These are phyloP conservation scores for Erythrocebus patas DNA, from an alignment of 2,113 vertebrate species.

Conservation along the genomic window DNA sequence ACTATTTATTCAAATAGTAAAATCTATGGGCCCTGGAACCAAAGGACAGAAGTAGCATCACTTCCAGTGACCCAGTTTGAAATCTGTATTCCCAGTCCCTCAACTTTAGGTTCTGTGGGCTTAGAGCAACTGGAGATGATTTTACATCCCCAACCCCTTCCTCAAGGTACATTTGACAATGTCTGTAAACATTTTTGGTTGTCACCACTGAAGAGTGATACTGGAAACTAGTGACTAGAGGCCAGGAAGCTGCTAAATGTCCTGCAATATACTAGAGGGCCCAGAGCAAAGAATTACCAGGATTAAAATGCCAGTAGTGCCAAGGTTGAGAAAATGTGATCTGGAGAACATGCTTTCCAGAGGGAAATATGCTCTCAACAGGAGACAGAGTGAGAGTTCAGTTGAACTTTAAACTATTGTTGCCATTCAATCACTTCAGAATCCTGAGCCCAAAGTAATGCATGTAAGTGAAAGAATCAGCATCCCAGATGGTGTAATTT, in stretches of 20 bases:
- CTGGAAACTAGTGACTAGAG: background rate
- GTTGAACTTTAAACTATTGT: background rate
- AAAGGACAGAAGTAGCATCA: background rate
- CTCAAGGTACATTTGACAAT: background rate
- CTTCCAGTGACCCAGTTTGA: background rate
- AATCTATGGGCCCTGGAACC: background rate
- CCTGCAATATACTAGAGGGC: background rate
- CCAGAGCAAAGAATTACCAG: background rate
- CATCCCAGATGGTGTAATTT: rapidly evolving
- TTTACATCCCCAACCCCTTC: background rate
- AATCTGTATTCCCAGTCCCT: background rate
- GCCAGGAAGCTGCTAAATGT: background rate
- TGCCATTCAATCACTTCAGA: background rate
- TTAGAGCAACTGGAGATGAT: background rate
- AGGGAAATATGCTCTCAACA: background rate
- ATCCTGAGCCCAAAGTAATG: background rate
- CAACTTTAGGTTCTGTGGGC: background rate
- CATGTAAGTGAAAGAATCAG: background rate
- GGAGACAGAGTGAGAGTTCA: background rate
- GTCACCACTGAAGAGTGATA: background rate
- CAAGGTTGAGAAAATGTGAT: background rate
- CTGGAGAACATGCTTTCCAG: background rate
- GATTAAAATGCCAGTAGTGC: background rate
- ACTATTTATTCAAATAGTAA: background rate
- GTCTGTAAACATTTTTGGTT: background rate